Percentiles rank a stretch among this genome's conserved stretches.
phyloP scores from a whole-genome alignment of 2,113 vertebrate species.

The Engystomops pustulosus region DNA sequence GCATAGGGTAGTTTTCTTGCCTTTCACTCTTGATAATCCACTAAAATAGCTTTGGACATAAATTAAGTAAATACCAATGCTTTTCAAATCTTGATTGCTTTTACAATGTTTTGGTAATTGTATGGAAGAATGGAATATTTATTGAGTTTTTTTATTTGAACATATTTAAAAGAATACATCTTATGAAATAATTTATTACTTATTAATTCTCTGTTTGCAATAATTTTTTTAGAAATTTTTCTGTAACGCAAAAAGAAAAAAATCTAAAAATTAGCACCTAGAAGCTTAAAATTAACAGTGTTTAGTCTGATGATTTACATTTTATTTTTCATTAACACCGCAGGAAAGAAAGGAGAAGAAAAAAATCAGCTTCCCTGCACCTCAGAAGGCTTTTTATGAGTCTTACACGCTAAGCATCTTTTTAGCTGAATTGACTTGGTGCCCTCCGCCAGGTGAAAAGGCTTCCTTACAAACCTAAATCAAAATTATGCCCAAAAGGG shows the following conservation, averaged over 20 bases:
- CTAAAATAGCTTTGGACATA: too few relatives aligned
- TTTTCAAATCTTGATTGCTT: too few relatives aligned
- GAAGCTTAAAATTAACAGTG: not conserved
- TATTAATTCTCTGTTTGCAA: too few relatives aligned
- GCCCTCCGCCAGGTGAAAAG: conserved; percentile 74
- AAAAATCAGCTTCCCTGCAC: not conserved
- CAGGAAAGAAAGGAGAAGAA: not conserved
- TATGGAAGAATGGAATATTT: too few relatives aligned
- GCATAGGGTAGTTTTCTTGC: too few relatives aligned
- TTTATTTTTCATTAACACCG: not conserved
- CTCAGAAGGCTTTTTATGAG: conserved; percentile 41
- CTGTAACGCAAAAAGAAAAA: too few relatives aligned
- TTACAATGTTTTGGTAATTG: too few relatives aligned
- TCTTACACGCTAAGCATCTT: conserved; percentile 69
- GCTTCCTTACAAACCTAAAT: conserved; percentile 65
- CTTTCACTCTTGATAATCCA: too few relatives aligned
- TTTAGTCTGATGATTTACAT: not conserved
- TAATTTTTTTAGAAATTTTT: too few relatives aligned
- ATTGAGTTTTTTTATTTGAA: not conserved
- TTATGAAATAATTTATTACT: too few relatives aligned
- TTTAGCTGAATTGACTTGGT: conserved; percentile 67
- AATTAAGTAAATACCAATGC: not conserved
- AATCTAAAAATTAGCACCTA: not conserved
- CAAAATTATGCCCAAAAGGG: conserved; percentile 60
- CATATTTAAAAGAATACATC: not conserved